Evolutionary conservation across 2,888 invertebrate species (phyloP).

Genomic region (Rhorus exstirpatorius): DNA sequence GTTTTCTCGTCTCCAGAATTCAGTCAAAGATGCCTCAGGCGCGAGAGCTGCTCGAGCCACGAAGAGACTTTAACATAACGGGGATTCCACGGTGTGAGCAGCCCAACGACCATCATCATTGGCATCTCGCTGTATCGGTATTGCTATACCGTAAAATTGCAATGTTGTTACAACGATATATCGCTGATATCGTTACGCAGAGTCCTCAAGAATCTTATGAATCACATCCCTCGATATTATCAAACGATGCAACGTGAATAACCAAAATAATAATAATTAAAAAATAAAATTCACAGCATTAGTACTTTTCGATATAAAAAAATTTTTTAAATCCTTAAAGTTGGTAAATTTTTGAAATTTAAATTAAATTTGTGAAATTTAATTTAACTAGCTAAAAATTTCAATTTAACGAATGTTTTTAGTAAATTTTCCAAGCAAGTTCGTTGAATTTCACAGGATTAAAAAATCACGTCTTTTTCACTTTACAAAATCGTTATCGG

Average conservation of each 20-base stretch:
- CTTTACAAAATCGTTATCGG: too few species aligned
- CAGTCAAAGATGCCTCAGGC: conserved; percentile 39
- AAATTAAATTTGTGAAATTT: not conserved
- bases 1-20: conserved; percentile 24
- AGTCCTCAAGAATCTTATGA: not conserved
- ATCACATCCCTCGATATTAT: conserved; percentile 15
- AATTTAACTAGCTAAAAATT: not conserved
- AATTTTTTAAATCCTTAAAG: not conserved
- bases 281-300: too few species aligned
- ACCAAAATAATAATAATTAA: too few species aligned
- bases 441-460: too few species aligned
- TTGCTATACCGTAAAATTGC: conserved; percentile 34
- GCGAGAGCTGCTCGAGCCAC: conserved; percentile 42
- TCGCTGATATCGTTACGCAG: conserved; percentile 15
- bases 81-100: conserved; percentile 66
- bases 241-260: not conserved
- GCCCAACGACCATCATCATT: conserved; percentile 57
- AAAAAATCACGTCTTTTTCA: too few species aligned
- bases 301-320: too few species aligned
- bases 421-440: too few species aligned
- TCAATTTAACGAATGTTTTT: too few species aligned
- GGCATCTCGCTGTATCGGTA: conserved; percentile 27
- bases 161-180: conserved; percentile 31
- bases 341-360: not conserved
- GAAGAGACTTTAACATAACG: conserved; percentile 71